A percentile compares a stretch with the other conserved stretches of the same genome.
These are phyloP conservation scores for Bathynomus jamesi DNA, from an alignment of 1,140 invertebrate genomes.

Conservation along the genomic window DNA sequence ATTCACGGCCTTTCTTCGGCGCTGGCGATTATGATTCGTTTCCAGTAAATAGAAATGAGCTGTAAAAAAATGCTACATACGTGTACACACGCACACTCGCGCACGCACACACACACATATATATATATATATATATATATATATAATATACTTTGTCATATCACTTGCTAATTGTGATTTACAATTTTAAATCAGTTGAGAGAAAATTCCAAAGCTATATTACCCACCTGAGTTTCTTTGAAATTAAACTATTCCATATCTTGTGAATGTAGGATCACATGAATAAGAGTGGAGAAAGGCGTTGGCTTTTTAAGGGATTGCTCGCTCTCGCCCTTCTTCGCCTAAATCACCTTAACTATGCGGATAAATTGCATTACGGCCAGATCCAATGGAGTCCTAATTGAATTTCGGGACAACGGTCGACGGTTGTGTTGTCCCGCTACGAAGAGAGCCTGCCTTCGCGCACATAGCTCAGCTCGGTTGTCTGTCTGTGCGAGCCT, in stretches of 20 bases:
- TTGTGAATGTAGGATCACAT: no score
- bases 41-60: not conserved
- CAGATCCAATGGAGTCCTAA: not conserved
- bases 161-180: no score
- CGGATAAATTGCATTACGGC: not conserved
- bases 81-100: not conserved
- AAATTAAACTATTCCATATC: no score
- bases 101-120: not conserved
- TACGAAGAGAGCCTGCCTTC: no score
- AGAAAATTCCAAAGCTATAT: no score
- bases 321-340: not conserved
- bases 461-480: no score
- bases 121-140: constrained; percentile 3
- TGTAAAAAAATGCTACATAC: not conserved
- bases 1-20: not conserved
- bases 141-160: not conserved
- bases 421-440: no score
- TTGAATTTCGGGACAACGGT: not conserved
- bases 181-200: no score
- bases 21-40: not conserved
- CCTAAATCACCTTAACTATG: not conserved
- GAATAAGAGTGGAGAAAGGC: not conserved
- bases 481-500: no score
- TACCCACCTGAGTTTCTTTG: no score
- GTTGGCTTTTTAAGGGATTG: no score